Evolutionary conservation across 1,140 invertebrate species (phyloP).

Genomic region (Scaptodrosophila lebanonensis): DNA sequence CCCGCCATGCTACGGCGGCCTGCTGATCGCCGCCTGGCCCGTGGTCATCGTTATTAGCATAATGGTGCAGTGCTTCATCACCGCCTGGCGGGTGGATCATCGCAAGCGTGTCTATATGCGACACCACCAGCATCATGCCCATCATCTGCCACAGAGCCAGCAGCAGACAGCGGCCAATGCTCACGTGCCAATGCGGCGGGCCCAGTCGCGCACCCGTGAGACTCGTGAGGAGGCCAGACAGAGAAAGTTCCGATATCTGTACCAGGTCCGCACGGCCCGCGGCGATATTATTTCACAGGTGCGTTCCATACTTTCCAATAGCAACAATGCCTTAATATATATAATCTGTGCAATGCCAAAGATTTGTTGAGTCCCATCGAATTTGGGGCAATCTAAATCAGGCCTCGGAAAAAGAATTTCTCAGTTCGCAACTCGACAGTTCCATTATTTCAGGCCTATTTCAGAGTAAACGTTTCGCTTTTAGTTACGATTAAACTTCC

Average conservation of each 20-base stretch:
- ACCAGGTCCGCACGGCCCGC: constrained; percentile 91
- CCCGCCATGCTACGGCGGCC: constrained; percentile 73
- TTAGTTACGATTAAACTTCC: too few species aligned
- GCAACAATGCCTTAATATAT: too few species aligned
- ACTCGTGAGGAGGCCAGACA: constrained; percentile 86
- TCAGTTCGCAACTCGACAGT: too few species aligned
- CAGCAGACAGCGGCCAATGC: constrained; percentile 45
- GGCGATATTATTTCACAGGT: constrained; percentile 94
- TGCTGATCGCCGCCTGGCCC: constrained; percentile 72
- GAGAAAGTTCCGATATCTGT: constrained; percentile 91
- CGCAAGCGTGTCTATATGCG: constrained; percentile 67
- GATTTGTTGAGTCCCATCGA: too few species aligned
- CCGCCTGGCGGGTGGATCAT: constrained; percentile 75
- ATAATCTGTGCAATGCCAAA: too few species aligned
- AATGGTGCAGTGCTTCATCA: constrained; percentile 76
- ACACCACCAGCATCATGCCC: constrained; percentile 54
- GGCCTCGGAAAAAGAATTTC: too few species aligned
- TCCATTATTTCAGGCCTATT: too few species aligned
- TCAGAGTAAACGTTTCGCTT: too few species aligned
- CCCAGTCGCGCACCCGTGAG: constrained; percentile 79
- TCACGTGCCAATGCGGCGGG: constrained; percentile 44
- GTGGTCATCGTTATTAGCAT: constrained; percentile 69
- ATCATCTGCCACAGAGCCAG: constrained; percentile 45
- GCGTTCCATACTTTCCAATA: constrained; percentile 30
- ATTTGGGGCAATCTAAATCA: too few species aligned